Conservation (phyloP, 2,888 invertebrate genomes). For the Protodeltote pygarga region DNA sequence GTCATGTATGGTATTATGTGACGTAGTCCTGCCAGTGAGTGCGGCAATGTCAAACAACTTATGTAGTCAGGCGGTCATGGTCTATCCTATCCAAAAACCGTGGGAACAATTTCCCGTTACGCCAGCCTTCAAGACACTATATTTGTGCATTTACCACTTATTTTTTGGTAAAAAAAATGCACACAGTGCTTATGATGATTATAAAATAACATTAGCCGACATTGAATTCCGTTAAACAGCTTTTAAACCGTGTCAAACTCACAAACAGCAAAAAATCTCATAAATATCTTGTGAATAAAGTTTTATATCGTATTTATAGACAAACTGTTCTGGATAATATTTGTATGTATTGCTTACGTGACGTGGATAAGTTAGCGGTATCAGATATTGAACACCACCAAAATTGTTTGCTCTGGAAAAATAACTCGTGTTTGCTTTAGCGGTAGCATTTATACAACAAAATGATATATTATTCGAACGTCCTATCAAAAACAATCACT, state of each 20-base stretch:
- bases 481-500: conserved; percentile 16
- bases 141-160: too few relatives aligned
- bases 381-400: conserved; percentile 48
- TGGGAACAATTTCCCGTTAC: too few relatives aligned
- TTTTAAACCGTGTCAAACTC: conserved; percentile 12
- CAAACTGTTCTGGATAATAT: conserved; percentile 48
- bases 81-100: too few relatives aligned
- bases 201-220: conserved; percentile 1
- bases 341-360: conserved; percentile 57
- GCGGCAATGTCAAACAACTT: too few relatives aligned
- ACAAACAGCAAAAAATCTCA: conserved; percentile 24
- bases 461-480: conserved; percentile 20
- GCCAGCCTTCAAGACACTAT: too few relatives aligned
- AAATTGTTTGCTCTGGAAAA: conserved; percentile 49
- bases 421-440: conserved; percentile 34
- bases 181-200: not conserved
- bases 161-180: too few relatives aligned
- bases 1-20: too few relatives aligned
- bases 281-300: conserved; percentile 42
- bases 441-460: conserved; percentile 22
- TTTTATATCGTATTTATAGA: conserved; percentile 45
- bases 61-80: too few relatives aligned
- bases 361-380: conserved; percentile 43
- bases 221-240: conserved; percentile 8
- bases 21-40: too few relatives aligned